Percentiles rank a stretch among this genome's conserved stretches.
Conservation (phyloP, 2,888 invertebrate species). For the Drosophila nigricruria region DNA sequence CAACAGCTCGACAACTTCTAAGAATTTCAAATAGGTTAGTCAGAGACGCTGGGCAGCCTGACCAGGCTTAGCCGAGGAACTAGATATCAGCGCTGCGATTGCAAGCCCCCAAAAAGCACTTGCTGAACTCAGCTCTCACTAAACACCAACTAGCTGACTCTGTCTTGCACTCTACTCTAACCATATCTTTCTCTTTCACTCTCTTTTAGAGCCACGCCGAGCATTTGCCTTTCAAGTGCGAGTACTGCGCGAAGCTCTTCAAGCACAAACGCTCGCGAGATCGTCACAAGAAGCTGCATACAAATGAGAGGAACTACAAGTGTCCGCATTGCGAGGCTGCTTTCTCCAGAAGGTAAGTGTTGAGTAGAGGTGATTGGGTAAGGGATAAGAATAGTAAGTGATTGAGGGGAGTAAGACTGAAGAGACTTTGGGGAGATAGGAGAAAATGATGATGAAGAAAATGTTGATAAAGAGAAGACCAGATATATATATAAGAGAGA, state of each 20-base stretch:
- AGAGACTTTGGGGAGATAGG: neutral
- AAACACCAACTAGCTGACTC: neutral
- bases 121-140: conserved; percentile 25
- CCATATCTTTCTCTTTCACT: neutral
- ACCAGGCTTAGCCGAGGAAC: conserved; percentile 13
- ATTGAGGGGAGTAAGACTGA: neutral
- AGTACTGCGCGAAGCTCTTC: conserved; percentile 95
- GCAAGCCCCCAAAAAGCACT: conserved; percentile 27
- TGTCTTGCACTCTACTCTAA: too few species aligned
- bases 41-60: conserved; percentile 16
- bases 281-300: conserved; percentile 96
- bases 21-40: conserved; percentile 76
- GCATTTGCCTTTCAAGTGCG: conserved; percentile 96
- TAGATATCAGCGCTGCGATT: conserved; percentile 20
- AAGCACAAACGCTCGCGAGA: conserved; percentile 97
- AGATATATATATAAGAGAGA: neutral
- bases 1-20: conserved; percentile 59
- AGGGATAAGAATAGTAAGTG: too few species aligned
- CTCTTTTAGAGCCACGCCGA: conserved; percentile 90
- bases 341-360: conserved; percentile 93
- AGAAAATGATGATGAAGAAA: neutral
- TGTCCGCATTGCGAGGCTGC: conserved; percentile 96
- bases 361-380: neutral
- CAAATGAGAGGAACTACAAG: conserved; percentile 95
- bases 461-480: neutral